These are phyloP conservation scores for Megalops atlanticus DNA, from an alignment of 2,113 vertebrate genomes.

Conservation along the genomic window DNA sequence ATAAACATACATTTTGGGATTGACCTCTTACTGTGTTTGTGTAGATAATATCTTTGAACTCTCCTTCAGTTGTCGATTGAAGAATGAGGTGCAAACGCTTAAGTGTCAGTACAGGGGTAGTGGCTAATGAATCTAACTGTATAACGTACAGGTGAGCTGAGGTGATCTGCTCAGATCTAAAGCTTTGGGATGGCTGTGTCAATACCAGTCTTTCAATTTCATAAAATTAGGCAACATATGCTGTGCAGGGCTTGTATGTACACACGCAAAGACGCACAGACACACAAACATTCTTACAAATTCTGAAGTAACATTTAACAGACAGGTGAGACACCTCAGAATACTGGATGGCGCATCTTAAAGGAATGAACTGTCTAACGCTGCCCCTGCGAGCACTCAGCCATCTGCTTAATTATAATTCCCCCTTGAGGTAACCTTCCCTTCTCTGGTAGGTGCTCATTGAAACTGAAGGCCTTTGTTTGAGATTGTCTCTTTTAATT, in stretches of 20 bases:
- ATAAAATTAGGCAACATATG: too few species aligned
- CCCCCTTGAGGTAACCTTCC: constrained; percentile 78
- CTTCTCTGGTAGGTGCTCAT: constrained; percentile 61
- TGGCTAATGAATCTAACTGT: too few species aligned
- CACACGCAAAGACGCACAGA: not conserved
- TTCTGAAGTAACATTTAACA: constrained; percentile 12
- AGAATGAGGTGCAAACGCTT: too few species aligned
- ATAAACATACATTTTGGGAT: constrained; percentile 49
- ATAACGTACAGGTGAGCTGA: too few species aligned
- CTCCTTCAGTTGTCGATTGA: constrained; percentile 38
- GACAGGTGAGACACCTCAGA: constrained; percentile 61
- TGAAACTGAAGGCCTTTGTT: constrained; percentile 73
- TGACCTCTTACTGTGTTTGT: constrained; percentile 20
- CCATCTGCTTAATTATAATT: constrained; percentile 79
- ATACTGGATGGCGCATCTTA: constrained; percentile 60
- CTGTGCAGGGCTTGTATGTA: too few species aligned
- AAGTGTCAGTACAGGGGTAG: too few species aligned
- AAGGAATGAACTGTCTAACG: constrained; percentile 61
- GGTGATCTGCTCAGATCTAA: too few species aligned
- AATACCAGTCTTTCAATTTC: too few species aligned
- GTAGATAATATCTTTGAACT: constrained; percentile 47
- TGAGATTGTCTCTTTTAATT: constrained; percentile 75
- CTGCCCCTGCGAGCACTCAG: constrained; percentile 65
- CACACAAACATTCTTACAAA: not conserved
- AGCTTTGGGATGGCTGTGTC: too few species aligned